These are phyloP conservation scores for Agriotes lineatus DNA, from an alignment of 2,888 invertebrate genomes.

Conservation along the genomic window DNA sequence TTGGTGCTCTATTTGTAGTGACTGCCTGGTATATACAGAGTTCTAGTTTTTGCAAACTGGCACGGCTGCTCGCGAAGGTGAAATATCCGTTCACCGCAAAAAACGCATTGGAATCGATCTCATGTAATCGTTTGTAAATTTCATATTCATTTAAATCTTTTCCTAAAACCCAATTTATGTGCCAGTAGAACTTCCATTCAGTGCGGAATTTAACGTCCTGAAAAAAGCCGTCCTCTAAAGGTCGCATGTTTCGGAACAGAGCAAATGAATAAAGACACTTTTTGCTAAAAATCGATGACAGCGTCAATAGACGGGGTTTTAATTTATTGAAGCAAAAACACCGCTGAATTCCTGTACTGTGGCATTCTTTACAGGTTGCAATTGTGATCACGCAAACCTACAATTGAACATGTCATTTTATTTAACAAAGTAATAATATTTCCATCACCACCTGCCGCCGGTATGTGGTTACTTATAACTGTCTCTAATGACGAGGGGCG, in stretches of 20 bases:
- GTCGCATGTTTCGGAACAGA: too few relatives aligned
- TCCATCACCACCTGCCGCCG: too few relatives aligned
- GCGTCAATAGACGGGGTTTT: not conserved
- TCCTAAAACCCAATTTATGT: too few relatives aligned
- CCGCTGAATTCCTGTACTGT: constrained; percentile 5
- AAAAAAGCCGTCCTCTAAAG: too few relatives aligned
- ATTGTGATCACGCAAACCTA: not conserved
- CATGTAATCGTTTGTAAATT: too few relatives aligned
- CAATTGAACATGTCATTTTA: constrained; percentile 6
- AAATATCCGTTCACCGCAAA: too few relatives aligned
- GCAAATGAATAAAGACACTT: not conserved
- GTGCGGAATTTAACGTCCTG: too few relatives aligned
- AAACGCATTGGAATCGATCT: too few relatives aligned
- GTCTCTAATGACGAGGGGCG: too few relatives aligned
- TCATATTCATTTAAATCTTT: too few relatives aligned
- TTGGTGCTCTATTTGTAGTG: not conserved
- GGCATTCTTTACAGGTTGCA: constrained; percentile 14
- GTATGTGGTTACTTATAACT: too few relatives aligned
- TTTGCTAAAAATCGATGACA: constrained; percentile 9
- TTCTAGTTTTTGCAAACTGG: not conserved
- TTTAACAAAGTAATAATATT: constrained; percentile 16
- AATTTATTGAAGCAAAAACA: constrained; percentile 4
- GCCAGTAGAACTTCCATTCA: too few relatives aligned
- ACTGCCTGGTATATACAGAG: not conserved
- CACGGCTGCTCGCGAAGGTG: not conserved